phyloP scores from a whole-genome alignment of 2,113 vertebrate genomes.

The Entomyzon cyanotis region DNA sequence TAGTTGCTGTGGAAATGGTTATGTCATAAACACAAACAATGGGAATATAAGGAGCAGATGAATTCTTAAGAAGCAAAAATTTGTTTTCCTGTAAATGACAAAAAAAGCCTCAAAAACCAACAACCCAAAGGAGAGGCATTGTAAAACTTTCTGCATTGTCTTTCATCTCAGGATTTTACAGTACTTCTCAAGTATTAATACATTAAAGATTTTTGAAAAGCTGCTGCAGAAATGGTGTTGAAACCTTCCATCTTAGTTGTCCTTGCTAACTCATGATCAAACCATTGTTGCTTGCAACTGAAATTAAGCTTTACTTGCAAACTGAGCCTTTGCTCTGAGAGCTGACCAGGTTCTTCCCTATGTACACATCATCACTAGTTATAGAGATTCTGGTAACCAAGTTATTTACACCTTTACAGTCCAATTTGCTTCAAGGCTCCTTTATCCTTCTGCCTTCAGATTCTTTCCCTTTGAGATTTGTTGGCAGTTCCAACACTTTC shows the following conservation, averaged over 20 bases:
- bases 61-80: slow-evolving; percentile 72
- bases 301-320: not conserved
- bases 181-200: slow-evolving; percentile 42
- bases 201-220: slow-evolving; percentile 21
- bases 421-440: slow-evolving; percentile 17
- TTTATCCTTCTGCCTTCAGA: slow-evolving; percentile 19
- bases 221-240: slow-evolving; percentile 26
- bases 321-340: not conserved
- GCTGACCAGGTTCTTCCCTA: not conserved
- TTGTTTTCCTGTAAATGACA: slow-evolving; percentile 67
- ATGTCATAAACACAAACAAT: slow-evolving; percentile 64
- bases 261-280: slow-evolving; percentile 14
- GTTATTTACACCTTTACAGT: slow-evolving; percentile 19
- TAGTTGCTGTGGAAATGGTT: slow-evolving; percentile 71
- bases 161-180: slow-evolving; percentile 48
- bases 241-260: slow-evolving; percentile 42
- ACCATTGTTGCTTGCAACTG: not conserved
- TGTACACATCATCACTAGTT: not conserved
- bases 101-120: not conserved
- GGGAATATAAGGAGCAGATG: slow-evolving; percentile 53
- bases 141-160: slow-evolving; percentile 38
- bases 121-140: slow-evolving; percentile 7
- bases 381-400: not conserved
- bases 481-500: not conserved
- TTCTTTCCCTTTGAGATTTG: not conserved